A percentile compares a stretch with the other conserved stretches of the same genome.
phyloP scores from a whole-genome alignment of 2,113 vertebrate species.

The Burhinus bistriatus region DNA sequence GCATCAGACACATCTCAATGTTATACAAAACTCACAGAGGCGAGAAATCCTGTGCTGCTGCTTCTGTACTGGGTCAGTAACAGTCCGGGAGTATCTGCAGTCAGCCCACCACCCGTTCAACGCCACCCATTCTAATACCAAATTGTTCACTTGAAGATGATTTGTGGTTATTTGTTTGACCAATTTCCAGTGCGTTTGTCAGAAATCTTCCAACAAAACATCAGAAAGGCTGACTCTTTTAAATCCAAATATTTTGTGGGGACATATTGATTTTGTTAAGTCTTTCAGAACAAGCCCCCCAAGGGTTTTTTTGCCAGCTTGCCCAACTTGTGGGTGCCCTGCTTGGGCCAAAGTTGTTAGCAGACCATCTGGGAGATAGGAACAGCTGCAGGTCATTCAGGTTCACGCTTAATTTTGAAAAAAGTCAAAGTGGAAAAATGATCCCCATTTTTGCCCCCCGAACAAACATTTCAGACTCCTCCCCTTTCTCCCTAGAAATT shows the following conservation, averaged over 20 bases:
- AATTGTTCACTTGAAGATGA: background rate
- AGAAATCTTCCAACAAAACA: background rate
- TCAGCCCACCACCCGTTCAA: background rate
- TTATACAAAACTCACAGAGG: background rate
- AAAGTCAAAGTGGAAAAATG: background rate
- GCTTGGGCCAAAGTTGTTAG: background rate
- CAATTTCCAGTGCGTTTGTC: background rate
- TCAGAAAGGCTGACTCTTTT: background rate
- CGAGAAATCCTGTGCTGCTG: background rate
- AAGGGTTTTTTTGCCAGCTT: background rate
- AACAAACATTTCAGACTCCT: background rate
- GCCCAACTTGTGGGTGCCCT: background rate
- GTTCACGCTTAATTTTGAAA: background rate
- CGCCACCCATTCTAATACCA: background rate
- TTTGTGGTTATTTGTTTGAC: background rate
- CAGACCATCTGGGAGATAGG: background rate
- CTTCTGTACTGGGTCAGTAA: background rate
- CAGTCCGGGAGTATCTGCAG: background rate
- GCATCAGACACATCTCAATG: background rate
- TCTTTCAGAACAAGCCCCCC: background rate
- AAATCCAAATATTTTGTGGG: background rate
- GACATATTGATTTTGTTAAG: background rate
- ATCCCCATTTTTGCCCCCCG: background rate
- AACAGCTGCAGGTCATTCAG: background rate
- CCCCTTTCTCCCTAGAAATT: background rate